Evolutionary conservation across 2,797 vertebrate species (phyloP).

Genomic region (Manis crassicaudata): DNA sequence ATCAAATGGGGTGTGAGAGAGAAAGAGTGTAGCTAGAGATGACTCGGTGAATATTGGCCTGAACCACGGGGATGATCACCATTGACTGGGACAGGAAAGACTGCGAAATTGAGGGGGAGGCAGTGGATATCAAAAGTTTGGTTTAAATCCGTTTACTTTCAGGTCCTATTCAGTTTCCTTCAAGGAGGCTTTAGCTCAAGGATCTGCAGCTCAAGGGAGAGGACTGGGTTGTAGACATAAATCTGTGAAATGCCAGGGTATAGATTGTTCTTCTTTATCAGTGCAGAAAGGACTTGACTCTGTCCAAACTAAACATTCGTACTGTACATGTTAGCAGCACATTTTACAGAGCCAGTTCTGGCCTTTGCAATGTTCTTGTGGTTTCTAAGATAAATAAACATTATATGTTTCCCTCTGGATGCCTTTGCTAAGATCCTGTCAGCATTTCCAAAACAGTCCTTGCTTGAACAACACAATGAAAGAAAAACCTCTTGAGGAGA

Average conservation of each 20-base stretch:
- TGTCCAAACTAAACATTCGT: conserved; percentile 48
- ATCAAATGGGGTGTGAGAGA: background rate
- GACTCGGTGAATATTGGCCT: background rate
- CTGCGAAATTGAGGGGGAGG: background rate
- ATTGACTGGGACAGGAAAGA: background rate
- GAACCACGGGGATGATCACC: background rate
- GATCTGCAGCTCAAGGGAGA: background rate
- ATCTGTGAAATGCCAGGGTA: background rate
- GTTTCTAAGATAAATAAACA: conserved; percentile 71
- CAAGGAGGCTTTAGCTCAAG: background rate
- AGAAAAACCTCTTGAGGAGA: conserved; percentile 50
- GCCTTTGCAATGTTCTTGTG: conserved; percentile 55
- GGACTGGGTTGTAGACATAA: background rate
- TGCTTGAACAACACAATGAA: conserved; percentile 30
- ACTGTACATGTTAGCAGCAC: conserved; percentile 63
- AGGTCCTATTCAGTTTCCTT: background rate
- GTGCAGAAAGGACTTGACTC: conserved; percentile 20
- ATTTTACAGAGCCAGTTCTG: conserved; percentile 64
- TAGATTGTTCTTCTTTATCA: conserved; percentile 17
- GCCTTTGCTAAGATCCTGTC: conserved; percentile 61
- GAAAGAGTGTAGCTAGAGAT: background rate
- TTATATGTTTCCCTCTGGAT: background rate
- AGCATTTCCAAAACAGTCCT: conserved; percentile 64
- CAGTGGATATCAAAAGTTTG: background rate
- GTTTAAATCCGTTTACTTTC: background rate